Evolutionary conservation across 1,140 invertebrate species (phyloP).

Genomic region (Hyphantria cunea): DNA sequence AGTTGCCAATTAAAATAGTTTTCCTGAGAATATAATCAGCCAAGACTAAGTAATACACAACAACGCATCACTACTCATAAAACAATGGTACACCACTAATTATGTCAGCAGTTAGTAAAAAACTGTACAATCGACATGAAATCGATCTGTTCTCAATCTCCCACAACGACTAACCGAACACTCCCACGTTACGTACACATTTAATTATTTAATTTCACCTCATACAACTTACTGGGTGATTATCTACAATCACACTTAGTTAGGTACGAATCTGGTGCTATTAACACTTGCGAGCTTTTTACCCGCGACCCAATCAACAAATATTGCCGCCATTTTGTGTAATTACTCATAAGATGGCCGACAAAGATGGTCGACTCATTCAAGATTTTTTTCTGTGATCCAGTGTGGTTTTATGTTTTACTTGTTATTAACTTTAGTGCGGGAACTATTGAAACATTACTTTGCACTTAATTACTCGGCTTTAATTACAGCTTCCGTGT

Average conservation of each 20-base stretch:
- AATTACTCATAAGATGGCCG: conserved; percentile 68
- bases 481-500: neutral
- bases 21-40: no score
- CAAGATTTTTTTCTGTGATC: conserved; percentile 36
- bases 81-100: neutral
- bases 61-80: neutral
- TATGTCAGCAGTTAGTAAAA: neutral
- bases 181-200: conserved; percentile 15
- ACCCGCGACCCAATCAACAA: conserved; percentile 52
- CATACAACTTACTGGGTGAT: conserved; percentile 45
- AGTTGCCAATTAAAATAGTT: no score
- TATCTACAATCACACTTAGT: conserved; percentile 59
- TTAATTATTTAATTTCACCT: conserved; percentile 34
- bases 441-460: conserved; percentile 3
- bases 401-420: conserved; percentile 29
- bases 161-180: neutral
- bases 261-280: conserved; percentile 67
- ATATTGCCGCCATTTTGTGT: conserved; percentile 56
- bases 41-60: no score
- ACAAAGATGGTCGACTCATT: conserved; percentile 44
- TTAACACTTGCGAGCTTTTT: conserved; percentile 66
- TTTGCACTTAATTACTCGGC: conserved; percentile 13
- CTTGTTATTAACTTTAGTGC: conserved; percentile 24
- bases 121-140: conserved; percentile 21
- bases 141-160: conserved; percentile 19